Conservation (phyloP, 2,113 vertebrate genomes). For the Gymnocephalus cernua region DNA sequence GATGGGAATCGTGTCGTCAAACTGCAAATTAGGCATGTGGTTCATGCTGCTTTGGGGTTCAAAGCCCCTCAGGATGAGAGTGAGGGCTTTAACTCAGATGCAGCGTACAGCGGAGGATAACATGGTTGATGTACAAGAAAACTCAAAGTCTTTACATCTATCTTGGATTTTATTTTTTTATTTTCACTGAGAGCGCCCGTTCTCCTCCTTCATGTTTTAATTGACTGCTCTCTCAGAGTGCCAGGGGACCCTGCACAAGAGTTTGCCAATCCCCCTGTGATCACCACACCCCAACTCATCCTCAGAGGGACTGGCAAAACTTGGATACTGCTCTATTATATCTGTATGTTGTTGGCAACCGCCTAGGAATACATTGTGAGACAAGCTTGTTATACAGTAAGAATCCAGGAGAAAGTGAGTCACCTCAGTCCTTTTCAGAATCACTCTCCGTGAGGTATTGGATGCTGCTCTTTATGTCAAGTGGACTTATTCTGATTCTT, state of each 20-base stretch:
- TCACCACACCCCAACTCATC: constrained; percentile 59
- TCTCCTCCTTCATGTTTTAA: constrained; percentile 73
- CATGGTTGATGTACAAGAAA: constrained; percentile 66
- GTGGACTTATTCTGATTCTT: constrained; percentile 39
- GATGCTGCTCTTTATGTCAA: constrained; percentile 55
- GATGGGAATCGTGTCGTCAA: constrained; percentile 65
- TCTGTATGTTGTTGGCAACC: constrained; percentile 24
- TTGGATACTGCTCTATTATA: constrained; percentile 53
- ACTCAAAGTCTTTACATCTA: constrained; percentile 60
- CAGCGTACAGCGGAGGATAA: constrained; percentile 47
- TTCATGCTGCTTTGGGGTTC: constrained; percentile 56
- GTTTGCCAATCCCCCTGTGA: constrained; percentile 71
- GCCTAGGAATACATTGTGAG: background rate
- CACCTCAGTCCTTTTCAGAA: constrained; percentile 63
- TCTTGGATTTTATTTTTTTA: constrained; percentile 19
- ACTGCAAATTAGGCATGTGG: constrained; percentile 63
- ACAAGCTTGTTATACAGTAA: constrained; percentile 24
- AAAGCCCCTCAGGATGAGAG: constrained; percentile 48
- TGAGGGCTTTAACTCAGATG: constrained; percentile 28
- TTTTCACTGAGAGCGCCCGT: constrained; percentile 21
- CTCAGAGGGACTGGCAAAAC: constrained; percentile 54
- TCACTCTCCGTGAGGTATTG: constrained; percentile 68
- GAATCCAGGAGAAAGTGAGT: constrained; percentile 28
- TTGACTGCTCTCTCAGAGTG: constrained; percentile 71
- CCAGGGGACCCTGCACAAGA: constrained; percentile 63